Base-by-base conservation (phyloP, 2,113 vertebrate genomes). In the Microcebus murinus region DNA sequence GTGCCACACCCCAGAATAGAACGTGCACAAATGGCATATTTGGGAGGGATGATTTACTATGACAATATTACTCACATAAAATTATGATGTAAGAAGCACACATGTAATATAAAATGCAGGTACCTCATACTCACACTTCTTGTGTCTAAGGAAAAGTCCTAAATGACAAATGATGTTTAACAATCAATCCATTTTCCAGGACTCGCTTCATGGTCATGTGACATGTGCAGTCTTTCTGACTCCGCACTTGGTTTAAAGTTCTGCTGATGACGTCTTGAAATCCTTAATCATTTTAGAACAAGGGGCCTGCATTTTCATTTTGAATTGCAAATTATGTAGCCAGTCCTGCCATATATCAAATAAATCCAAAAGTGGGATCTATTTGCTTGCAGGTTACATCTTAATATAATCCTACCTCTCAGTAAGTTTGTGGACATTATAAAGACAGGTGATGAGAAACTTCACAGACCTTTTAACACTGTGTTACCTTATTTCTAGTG, bases 1-100 rank as follows among this genome's bases (percentile, higher is more conserved):
- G 48, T 70, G 65, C 8, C 11, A 6, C 0, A 0, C 13, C 59
- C 52, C 14, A 18, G 36, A 59, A 61, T 1, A 17, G 6, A 29
- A 48, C 0, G 0, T 0, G 1, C 21, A 3, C 6, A 0, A n/a
- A 42, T 12, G 29, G 7, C 36, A 0, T 4, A 6, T 39, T 25
- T 34, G 3, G 6, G 34, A 27, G 6, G 1, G 23, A 3, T 17
- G 10, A 21, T 39, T 15, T 39, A 2, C 29, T 7, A 29, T 1
- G 1, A 50, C 59, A 8, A 8, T 2, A 50, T 0, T 36, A 57
- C 12, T 31, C 10, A 34, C 2, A n/a, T 13, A 23, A 71, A 83
- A 71, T 50, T 67, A 42, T 1, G 17, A 65, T 14, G 45, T 52
- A 59, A 9, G 1, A n/a, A 55, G 21, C 21, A 25, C 0, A 2